Conservation (phyloP, 2,888 invertebrate species). For the Ectropis crepuscularia region DNA sequence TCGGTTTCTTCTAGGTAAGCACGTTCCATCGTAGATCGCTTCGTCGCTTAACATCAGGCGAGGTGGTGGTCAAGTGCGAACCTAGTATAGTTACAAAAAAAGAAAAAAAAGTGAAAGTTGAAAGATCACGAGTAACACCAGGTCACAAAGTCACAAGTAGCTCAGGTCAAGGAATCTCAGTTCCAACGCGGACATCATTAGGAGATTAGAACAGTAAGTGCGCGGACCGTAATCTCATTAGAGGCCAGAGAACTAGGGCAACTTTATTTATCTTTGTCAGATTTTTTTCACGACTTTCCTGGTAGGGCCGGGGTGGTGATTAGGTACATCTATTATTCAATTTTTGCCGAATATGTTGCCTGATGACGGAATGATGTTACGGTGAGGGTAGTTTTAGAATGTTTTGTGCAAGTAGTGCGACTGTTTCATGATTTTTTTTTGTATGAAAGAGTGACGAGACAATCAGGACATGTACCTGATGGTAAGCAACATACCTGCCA, state of each 20-base stretch:
- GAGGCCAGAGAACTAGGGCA: conserved; percentile 39
- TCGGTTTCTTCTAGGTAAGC: too few species aligned
- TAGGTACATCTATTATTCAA: conserved; percentile 16
- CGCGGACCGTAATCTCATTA: conserved; percentile 41
- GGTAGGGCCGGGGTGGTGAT: conserved; percentile 20
- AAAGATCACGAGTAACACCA: too few species aligned
- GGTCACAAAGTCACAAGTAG: too few species aligned
- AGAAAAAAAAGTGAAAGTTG: too few species aligned
- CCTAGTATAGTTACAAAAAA: too few species aligned
- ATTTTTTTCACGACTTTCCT: conserved; percentile 42
- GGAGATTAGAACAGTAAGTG: conserved; percentile 26
- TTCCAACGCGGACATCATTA: conserved; percentile 24
- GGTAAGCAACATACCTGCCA: too few species aligned
- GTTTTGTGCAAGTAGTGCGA: background rate
- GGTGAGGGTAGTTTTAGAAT: background rate
- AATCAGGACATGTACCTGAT: too few species aligned
- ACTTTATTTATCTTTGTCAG: conserved; percentile 41
- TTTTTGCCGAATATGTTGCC: conserved; percentile 8
- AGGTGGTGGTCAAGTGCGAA: too few species aligned
- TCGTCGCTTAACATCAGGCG: too few species aligned
- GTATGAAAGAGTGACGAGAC: too few species aligned
- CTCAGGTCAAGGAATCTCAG: conserved; percentile 17
- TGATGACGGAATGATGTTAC: background rate
- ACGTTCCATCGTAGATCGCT: too few species aligned
- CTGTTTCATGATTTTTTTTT: too few species aligned